Percentiles rank a stretch among this genome's conserved stretches.
These are phyloP conservation scores for Callospermophilus lateralis DNA, from an alignment of 2,113 vertebrate genomes.

Conservation along the genomic window DNA sequence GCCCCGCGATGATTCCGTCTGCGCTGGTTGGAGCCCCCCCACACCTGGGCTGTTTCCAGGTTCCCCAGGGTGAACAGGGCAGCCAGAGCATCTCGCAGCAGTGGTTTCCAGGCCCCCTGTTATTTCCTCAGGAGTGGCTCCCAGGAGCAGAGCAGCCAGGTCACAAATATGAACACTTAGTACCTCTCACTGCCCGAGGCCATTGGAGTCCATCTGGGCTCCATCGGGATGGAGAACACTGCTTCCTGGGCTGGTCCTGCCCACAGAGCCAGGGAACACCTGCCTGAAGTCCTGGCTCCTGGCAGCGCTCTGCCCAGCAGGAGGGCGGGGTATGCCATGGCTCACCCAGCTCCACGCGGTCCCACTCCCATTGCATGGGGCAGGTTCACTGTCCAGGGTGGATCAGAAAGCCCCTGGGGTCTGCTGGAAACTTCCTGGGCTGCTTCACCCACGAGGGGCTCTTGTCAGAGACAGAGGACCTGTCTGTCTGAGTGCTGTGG, in stretches of 20 bases:
- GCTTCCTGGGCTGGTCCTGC: not conserved
- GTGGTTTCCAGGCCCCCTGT: not conserved
- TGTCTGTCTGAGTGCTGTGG: too few species aligned
- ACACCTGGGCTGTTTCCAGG: not conserved
- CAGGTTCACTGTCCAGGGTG: accelerated
- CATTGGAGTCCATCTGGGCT: not conserved
- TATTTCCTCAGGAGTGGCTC: not conserved
- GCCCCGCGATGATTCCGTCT: not conserved
- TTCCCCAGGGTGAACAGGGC: not conserved
- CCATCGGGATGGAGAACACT: accelerated
- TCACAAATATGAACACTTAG: accelerated
- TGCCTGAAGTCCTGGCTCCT: too few species aligned
- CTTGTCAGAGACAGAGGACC: not conserved
- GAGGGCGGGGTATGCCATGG: too few species aligned
- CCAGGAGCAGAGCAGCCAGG: not conserved
- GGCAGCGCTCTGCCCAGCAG: too few species aligned
- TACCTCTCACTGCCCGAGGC: accelerated
- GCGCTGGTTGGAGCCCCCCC: not conserved
- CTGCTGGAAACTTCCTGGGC: not conserved
- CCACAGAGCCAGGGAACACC: accelerated
- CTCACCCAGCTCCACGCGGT: accelerated
- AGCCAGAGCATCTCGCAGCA: not conserved
- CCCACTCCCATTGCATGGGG: not conserved
- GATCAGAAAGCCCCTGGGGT: not conserved
- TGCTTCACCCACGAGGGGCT: not conserved